Conservation (phyloP, 1,140 invertebrate species). For the Drosophila albomicans region DNA sequence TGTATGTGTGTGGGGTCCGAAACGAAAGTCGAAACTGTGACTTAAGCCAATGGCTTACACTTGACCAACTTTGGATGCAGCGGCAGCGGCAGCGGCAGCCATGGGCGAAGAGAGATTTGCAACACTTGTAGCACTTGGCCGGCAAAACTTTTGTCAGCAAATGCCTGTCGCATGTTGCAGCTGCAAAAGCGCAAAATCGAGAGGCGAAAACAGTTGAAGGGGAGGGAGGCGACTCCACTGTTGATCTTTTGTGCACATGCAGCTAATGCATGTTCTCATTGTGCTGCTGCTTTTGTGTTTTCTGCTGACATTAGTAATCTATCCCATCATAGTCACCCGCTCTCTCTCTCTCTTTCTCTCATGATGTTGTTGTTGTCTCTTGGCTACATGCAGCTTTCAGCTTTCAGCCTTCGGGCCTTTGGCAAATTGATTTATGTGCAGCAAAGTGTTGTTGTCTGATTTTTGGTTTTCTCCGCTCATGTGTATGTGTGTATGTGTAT, state of each 20-base stretch:
- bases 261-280: slow-evolving; percentile 63
- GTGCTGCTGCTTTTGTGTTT: slow-evolving; percentile 49
- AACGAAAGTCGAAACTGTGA: slow-evolving; percentile 5
- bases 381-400: not conserved
- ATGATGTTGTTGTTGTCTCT: not conserved
- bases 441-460: slow-evolving; percentile 62
- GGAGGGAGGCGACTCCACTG: slow-evolving; percentile 28
- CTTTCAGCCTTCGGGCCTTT: slow-evolving; percentile 7
- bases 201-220: not conserved
- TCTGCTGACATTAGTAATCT: slow-evolving; percentile 77
- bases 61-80: slow-evolving; percentile 58
- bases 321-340: slow-evolving; percentile 20
- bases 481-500: slow-evolving; percentile 7
- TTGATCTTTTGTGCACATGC: slow-evolving; percentile 58
- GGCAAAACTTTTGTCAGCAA: slow-evolving; percentile 1
- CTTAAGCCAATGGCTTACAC: slow-evolving; percentile 68
- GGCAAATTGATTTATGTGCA: slow-evolving; percentile 69
- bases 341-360: not conserved
- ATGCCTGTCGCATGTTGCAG: slow-evolving; percentile 1
- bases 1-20: too few species aligned
- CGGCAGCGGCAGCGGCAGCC: not conserved
- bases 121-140: slow-evolving; percentile 52
- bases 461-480: slow-evolving; percentile 44
- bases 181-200: not conserved
- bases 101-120: slow-evolving; percentile 37